Base-by-base conservation (phyloP, 2,888 invertebrate genomes). In the Listrodromus nycthemerus region DNA sequence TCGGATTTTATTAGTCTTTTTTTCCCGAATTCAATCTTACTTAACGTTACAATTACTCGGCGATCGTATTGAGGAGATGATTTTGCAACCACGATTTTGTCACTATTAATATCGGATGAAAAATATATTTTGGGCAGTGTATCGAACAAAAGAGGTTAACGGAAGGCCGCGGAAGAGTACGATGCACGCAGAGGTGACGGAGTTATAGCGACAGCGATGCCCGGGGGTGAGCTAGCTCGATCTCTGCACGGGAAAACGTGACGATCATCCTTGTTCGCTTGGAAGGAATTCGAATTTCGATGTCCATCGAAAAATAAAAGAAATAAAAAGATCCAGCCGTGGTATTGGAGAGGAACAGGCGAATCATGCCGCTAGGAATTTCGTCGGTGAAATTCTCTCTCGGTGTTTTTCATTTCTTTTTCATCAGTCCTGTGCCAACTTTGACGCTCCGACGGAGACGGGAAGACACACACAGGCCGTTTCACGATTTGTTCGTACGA, bases 231-330 rank as follows among this genome's bases (percentile, higher is more conserved):
- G 37, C 19, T 24, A 21, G 24, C 21, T 55, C 19, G 37, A 55
- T 55, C 21, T 16, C 55, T 24, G 21, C 24, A 21, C 71, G 16
- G 24, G n/a, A 1, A 58, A 58, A 27, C 71, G 52, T 70, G 33
- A 70, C 37, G 37, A 71, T 71, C 71, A 41, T 58, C 33, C 58
- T 24, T 58, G 58, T 41, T 58, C 71, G 24, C 24, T 41, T 13
- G 41, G 41, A 24, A 33, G 41, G 71, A 55, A 71, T 71, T 71
- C 55, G 71, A 71, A 71, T 71, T n/a, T 58, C 71, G 58, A 58
- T 71, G 37, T 33, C 7, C 37, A 33, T 13, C 13, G 1, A 45
- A 45, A 45, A 4, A 24, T 1, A 24, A 70, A 70, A 33, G 6
- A 55, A 70, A 52, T 41, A 41, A 24, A 71, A 58, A 71, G n/a